Percentiles rank a stretch among this genome's conserved stretches.
phyloP scores from a whole-genome alignment of 2,888 invertebrate species.

The Archaeoteleia sp. region DNA sequence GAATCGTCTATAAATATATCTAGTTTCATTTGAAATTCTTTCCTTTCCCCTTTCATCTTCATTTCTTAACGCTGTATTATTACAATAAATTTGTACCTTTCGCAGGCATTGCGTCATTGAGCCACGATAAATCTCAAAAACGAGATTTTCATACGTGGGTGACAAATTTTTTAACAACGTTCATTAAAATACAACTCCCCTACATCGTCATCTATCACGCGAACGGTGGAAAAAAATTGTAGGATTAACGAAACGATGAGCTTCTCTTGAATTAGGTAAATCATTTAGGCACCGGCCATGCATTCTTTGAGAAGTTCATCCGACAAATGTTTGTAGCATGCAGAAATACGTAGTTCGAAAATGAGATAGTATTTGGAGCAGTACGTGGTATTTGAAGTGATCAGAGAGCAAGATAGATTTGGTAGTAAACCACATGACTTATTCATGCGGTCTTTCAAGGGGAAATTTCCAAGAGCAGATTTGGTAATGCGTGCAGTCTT shows the following conservation, averaged over 20 bases:
- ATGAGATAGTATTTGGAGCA: slow-evolving; percentile 29
- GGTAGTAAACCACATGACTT: slow-evolving; percentile 25
- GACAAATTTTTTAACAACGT: slow-evolving; percentile 32
- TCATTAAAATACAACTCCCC: slow-evolving; percentile 16
- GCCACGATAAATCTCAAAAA: slow-evolving; percentile 36
- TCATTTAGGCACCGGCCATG: too few species aligned
- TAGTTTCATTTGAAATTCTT: slow-evolving; percentile 12
- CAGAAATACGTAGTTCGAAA: too few species aligned
- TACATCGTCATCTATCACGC: neutral
- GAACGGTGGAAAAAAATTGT: too few species aligned
- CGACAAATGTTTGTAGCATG: too few species aligned
- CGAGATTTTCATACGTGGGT: slow-evolving; percentile 40
- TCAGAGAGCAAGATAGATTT: slow-evolving; percentile 12
- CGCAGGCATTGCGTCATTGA: slow-evolving; percentile 7
- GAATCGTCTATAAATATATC: slow-evolving; percentile 47
- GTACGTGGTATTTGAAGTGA: slow-evolving; percentile 15
- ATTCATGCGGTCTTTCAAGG: slow-evolving; percentile 28
- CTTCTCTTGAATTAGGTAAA: too few species aligned
- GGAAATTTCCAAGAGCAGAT: slow-evolving; percentile 16
- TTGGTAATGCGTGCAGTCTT: neutral
- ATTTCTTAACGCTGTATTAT: slow-evolving; percentile 15
- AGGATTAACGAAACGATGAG: too few species aligned
- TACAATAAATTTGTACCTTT: slow-evolving; percentile 43
- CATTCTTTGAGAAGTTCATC: too few species aligned
- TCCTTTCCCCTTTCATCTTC: slow-evolving; percentile 37